Base-by-base conservation (phyloP, 2,113 vertebrate genomes). In the Cavia porcellus region DNA sequence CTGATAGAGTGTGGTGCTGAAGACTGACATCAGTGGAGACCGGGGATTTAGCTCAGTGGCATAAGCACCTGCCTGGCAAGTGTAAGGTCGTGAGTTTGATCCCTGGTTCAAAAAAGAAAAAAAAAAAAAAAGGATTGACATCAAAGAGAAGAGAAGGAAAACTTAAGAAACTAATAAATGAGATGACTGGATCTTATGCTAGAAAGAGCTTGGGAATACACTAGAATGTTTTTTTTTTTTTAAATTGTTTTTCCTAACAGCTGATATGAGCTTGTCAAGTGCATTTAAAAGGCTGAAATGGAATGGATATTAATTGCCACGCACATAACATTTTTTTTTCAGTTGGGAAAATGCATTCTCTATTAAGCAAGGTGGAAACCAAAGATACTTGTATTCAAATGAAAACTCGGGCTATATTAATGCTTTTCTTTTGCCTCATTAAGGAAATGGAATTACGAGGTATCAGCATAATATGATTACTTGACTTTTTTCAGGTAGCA, bases 401-500 rank as follows among this genome's bases (percentile, higher is more conserved):
- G 68, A 89, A 96, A 97, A 94, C 50, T 6, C 70, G 92, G 84
- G 62, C 75, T 92, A 77, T 92, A 66, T 82, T 89, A 86, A 85
- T 92, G 57, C 22, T 81, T 97, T 88, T 91, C 57, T 86, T 93
- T 86, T 90, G n/a, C 32, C 94, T 89, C 61, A 85, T 61, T 42
- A 90, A 95, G 86, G 90, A 82, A 96, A 89, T 95, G 83, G 86
- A 90, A 96, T 42, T 57, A 88, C 80, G 74, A 61, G 62, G 77
- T 94, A 81, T n/a, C 19, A n/a, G 84, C 3, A 32, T 90, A 59
- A 68, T 94, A 72, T 91, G 72, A 89, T 92, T 93, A 64, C 74
- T 89, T 95, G 93, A 61, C 45, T 96, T 96, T 83, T 83, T 93
- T 84, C 35, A 85, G 86, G 81, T n/a, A 92, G 80, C 32, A 66